These are phyloP conservation scores for Ctenopoma multispine DNA, from an alignment of 2,797 vertebrate genomes.

Conservation along the genomic window DNA sequence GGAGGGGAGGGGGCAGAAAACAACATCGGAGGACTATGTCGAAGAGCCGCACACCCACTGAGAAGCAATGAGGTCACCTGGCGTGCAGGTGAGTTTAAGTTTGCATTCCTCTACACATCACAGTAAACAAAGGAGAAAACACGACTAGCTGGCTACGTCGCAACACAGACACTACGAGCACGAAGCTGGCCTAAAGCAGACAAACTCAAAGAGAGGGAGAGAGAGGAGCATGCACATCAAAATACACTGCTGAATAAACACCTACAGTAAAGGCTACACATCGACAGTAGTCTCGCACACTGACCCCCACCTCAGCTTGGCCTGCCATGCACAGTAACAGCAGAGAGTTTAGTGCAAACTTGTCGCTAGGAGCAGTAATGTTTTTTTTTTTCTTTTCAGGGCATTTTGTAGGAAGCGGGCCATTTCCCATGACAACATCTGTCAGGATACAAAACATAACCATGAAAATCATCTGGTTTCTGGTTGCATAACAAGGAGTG, in stretches of 20 bases:
- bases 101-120: constrained; percentile 76
- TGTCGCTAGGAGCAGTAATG: constrained; percentile 50
- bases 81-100: constrained; percentile 61
- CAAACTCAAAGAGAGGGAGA: constrained; percentile 55
- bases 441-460: constrained; percentile 45
- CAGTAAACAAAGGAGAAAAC: constrained; percentile 11
- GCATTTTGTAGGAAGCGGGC: constrained; percentile 25
- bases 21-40: constrained; percentile 60
- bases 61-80: constrained; percentile 79
- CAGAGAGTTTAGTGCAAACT: constrained; percentile 68
- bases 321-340: constrained; percentile 62
- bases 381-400: constrained; percentile 6
- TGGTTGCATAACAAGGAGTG: constrained; percentile 27
- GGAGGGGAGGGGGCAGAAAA: constrained; percentile 27
- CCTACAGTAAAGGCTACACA: constrained; percentile 57
- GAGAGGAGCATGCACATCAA: constrained; percentile 72
- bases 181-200: constrained; percentile 63
- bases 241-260: constrained; percentile 64
- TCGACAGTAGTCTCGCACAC: constrained; percentile 72
- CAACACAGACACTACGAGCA: constrained; percentile 71
- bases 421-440: constrained; percentile 49
- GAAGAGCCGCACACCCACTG: constrained; percentile 76
- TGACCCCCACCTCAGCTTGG: constrained; percentile 62
- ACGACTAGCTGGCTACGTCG: constrained; percentile 51
- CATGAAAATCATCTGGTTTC: constrained; percentile 28